Conservation (phyloP, 2,113 vertebrate species). For the Lepisosteus osseus region DNA sequence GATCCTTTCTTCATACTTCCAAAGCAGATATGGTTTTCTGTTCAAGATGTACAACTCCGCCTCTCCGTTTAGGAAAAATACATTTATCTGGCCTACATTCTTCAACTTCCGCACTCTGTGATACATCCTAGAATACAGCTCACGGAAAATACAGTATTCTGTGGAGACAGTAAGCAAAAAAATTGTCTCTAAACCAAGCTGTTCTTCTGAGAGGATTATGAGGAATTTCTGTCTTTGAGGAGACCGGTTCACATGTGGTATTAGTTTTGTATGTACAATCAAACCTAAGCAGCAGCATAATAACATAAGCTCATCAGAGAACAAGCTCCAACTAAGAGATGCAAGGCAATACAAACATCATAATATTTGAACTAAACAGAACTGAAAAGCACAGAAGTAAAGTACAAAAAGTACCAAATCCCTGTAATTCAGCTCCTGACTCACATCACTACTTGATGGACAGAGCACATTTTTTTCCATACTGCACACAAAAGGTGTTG, state of each 20-base stretch:
- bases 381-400: constrained; percentile 21
- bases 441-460: constrained; percentile 21
- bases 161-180: neutral
- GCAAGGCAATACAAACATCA: too few relatives aligned
- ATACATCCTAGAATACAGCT: too few relatives aligned
- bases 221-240: too few relatives aligned
- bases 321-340: too few relatives aligned
- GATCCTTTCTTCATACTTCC: too few relatives aligned
- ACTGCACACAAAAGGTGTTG: constrained; percentile 35
- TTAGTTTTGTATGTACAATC: too few relatives aligned
- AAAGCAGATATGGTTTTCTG: too few relatives aligned
- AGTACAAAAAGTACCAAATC: constrained; percentile 31
- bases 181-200: neutral
- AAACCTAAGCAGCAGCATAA: too few relatives aligned
- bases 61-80: neutral
- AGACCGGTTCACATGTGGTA: too few relatives aligned
- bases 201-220: neutral
- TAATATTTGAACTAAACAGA: too few relatives aligned
- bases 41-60: neutral
- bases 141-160: too few relatives aligned
- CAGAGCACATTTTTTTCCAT: constrained; percentile 21
- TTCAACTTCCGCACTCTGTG: neutral
- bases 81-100: neutral
- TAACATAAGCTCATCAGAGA: too few relatives aligned
- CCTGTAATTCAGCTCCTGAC: constrained; percentile 49